Evolutionary conservation across 2,797 vertebrate species (phyloP).

Genomic region (Petrocephalus sullivani): DNA sequence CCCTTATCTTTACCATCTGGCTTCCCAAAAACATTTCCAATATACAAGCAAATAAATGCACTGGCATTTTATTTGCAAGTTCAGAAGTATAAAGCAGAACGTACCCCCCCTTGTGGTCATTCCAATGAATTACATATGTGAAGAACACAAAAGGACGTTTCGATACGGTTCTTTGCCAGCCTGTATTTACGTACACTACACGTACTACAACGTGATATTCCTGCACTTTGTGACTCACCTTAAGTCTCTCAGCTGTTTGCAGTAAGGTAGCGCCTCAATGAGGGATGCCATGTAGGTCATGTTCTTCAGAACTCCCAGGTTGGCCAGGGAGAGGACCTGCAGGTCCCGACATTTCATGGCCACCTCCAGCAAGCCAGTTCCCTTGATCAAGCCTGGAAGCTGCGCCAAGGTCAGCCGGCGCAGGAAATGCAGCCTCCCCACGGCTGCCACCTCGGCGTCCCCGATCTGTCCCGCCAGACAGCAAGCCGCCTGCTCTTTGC

Average conservation of each 20-base stretch:
- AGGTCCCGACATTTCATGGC: conserved; percentile 73
- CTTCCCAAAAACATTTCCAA: neutral
- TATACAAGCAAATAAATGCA: neutral
- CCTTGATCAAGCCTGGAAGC: conserved; percentile 78
- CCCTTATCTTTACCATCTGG: neutral
- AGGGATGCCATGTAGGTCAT: conserved; percentile 79
- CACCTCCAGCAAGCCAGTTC: conserved; percentile 76
- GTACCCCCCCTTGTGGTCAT: conserved; percentile 15
- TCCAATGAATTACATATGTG: neutral
- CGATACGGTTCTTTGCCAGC: neutral
- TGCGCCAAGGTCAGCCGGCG: conserved; percentile 82
- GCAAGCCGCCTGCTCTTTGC: conserved; percentile 81
- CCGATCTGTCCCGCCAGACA: conserved; percentile 72
- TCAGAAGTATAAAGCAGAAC: neutral
- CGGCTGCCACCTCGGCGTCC: conserved; percentile 77
- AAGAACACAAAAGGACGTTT: neutral
- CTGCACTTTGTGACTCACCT: conserved; percentile 52
- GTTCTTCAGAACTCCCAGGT: conserved; percentile 84
- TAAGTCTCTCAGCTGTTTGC: conserved; percentile 71
- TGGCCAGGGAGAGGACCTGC: conserved; percentile 79
- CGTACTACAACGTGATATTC: neutral
- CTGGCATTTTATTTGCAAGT: neutral
- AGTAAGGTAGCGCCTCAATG: conserved; percentile 78
- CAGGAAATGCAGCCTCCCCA: conserved; percentile 71
- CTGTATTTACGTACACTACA: neutral